phyloP scores from a whole-genome alignment of 2,888 invertebrate genomes.

The Hermodice carunculata region DNA sequence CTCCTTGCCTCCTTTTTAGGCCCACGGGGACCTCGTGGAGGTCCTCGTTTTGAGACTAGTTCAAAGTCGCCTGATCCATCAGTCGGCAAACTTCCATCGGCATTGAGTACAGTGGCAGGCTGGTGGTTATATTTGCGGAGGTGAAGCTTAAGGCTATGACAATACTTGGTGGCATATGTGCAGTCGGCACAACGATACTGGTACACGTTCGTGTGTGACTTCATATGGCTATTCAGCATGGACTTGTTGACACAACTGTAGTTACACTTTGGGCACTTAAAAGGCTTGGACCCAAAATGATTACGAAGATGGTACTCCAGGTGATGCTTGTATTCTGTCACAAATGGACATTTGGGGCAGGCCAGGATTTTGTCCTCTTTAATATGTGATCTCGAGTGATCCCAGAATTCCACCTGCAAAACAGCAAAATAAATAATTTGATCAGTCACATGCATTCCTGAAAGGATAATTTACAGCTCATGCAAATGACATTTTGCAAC shows the following conservation, averaged over 20 bases:
- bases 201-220: conserved; percentile 88
- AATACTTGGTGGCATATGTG: conserved; percentile 97
- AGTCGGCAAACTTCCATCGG: conserved; percentile 66
- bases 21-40: conserved; percentile 63
- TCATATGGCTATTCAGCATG: conserved; percentile 98
- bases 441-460: background rate
- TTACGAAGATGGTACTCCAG: conserved; percentile 94
- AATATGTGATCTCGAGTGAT: conserved; percentile 89
- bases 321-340: conserved; percentile 99
- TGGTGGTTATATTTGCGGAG: conserved; percentile 91
- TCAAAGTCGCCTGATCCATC: conserved; percentile 60
- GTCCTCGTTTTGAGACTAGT: conserved; percentile 63
- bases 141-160: conserved; percentile 96
- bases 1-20: conserved; percentile 22
- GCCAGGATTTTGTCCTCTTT: conserved; percentile 91
- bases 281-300: conserved; percentile 95
- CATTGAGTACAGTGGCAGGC: conserved; percentile 83
- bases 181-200: conserved; percentile 95
- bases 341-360: conserved; percentile 95
- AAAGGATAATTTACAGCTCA: background rate
- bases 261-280: conserved; percentile 88
- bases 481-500: too few species aligned
- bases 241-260: conserved; percentile 75
- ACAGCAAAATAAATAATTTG: background rate
- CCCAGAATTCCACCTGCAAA: conserved; percentile 85